phyloP scores from a whole-genome alignment of 2,888 invertebrate species.

The Acrobasis repandana region DNA sequence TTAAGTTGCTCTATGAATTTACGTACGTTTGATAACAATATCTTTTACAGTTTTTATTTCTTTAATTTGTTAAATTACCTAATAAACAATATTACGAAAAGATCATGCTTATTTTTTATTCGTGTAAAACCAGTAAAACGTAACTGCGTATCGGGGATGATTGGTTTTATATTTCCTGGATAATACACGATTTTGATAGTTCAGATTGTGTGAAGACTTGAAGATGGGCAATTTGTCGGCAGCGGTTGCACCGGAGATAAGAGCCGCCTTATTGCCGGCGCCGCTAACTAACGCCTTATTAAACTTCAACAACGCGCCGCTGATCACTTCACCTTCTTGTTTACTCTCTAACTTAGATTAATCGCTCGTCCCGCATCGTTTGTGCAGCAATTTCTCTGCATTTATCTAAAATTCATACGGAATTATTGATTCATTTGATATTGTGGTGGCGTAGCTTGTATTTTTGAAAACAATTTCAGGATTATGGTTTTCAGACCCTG shows the following conservation, averaged over 20 bases:
- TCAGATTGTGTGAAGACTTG: constrained; percentile 16
- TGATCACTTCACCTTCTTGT: constrained; percentile 82
- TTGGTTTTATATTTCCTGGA: neutral
- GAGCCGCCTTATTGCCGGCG: constrained; percentile 72
- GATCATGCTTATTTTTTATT: too few relatives aligned
- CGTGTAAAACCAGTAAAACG: too few relatives aligned
- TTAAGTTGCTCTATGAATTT: too few relatives aligned
- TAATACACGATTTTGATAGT: neutral
- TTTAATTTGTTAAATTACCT: too few relatives aligned
- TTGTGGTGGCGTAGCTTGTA: neutral
- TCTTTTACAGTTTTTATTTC: too few relatives aligned
- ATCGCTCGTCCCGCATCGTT: constrained; percentile 66
- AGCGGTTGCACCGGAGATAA: constrained; percentile 72
- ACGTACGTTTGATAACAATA: too few relatives aligned
- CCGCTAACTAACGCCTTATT: constrained; percentile 80
- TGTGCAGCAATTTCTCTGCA: constrained; percentile 27
- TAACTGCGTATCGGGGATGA: too few relatives aligned
- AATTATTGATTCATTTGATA: neutral
- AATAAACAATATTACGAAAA: too few relatives aligned
- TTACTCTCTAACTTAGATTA: constrained; percentile 81
- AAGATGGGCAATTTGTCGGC: constrained; percentile 56
- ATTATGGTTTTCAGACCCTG: neutral
- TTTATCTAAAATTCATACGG: constrained; percentile 3
- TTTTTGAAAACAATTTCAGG: too few relatives aligned
- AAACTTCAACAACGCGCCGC: constrained; percentile 80